Percentiles rank a stretch among this genome's conserved stretches.
Conservation (phyloP, 2,888 invertebrate species). For the Cyclophora albipunctata region DNA sequence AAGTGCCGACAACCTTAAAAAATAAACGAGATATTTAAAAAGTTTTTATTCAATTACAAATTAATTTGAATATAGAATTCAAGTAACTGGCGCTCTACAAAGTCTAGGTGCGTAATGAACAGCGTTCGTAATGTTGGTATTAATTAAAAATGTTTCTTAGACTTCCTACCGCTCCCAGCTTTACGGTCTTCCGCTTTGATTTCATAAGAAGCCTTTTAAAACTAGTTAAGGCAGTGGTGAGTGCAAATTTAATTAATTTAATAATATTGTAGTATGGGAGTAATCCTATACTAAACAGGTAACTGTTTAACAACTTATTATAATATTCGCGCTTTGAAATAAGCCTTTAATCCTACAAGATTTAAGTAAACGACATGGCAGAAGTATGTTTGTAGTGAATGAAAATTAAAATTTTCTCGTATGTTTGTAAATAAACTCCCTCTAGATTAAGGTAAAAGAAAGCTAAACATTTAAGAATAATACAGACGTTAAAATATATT, state of each 20-base stretch:
- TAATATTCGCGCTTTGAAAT: conserved; percentile 1
- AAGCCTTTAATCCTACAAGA: not conserved
- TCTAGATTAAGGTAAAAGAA: no score
- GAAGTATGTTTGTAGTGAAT: no score
- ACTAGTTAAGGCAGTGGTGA: conserved; percentile 29
- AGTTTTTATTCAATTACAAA: not conserved
- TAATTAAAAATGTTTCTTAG: conserved; percentile 37
- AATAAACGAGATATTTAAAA: not conserved
- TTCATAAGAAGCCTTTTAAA: conserved; percentile 35
- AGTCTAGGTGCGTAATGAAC: conserved; percentile 15
- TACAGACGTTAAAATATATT: no score
- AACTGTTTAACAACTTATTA: no score
- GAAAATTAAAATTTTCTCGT: no score
- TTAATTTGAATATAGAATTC: not conserved
- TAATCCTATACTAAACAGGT: no score
- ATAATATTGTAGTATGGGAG: conserved; percentile 13
- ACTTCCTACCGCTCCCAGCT: conserved; percentile 13
- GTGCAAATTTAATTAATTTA: conserved; percentile 38
- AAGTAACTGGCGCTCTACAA: not conserved
- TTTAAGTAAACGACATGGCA: no score
- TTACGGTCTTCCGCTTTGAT: conserved; percentile 26
- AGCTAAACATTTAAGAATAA: no score
- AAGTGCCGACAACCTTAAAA: no score
- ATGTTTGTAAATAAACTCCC: no score
- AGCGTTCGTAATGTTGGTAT: conserved; percentile 15